Percentiles rank a stretch among this genome's conserved stretches.
phyloP scores from a whole-genome alignment of 2,113 vertebrate species.

The Bos indicus region DNA sequence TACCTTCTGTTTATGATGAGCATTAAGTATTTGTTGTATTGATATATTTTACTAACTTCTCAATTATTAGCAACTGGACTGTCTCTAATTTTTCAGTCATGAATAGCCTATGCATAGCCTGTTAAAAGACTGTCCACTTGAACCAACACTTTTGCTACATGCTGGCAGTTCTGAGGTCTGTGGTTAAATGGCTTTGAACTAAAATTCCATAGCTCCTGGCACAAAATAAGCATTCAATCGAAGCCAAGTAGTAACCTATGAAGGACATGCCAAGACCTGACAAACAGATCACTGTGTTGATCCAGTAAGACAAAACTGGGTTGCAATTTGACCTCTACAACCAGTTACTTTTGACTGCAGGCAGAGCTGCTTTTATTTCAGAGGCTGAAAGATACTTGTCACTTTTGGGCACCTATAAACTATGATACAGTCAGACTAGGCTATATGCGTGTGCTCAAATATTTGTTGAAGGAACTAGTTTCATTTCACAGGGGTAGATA shows the following conservation, averaged over 20 bases:
- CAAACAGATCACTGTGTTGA: neutral
- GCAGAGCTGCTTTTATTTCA: conserved; percentile 20
- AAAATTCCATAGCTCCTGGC: neutral
- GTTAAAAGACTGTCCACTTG: neutral
- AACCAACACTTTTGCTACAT: neutral
- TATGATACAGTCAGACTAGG: neutral
- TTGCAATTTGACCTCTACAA: neutral
- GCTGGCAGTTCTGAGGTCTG: neutral
- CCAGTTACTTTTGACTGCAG: neutral
- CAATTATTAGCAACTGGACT: neutral
- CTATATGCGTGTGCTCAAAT: neutral
- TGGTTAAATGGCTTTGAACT: conserved; percentile 9
- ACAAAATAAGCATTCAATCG: conserved; percentile 29
- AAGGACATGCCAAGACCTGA: neutral
- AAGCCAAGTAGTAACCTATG: neutral
- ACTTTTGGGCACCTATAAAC: neutral
- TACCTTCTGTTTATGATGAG: conserved; percentile 3
- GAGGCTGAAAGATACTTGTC: neutral
- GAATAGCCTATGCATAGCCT: neutral
- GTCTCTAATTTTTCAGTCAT: neutral
- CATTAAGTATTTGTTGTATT: neutral
- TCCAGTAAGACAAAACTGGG: neutral
- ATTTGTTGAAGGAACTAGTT: neutral
- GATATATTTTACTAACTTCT: conserved; percentile 15
- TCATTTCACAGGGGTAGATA: neutral